A percentile compares a stretch with the other conserved stretches of the same genome.
These are phyloP conservation scores for Neomonachus schauinslandi DNA, from an alignment of 2,113 vertebrate genomes.

Conservation along the genomic window DNA sequence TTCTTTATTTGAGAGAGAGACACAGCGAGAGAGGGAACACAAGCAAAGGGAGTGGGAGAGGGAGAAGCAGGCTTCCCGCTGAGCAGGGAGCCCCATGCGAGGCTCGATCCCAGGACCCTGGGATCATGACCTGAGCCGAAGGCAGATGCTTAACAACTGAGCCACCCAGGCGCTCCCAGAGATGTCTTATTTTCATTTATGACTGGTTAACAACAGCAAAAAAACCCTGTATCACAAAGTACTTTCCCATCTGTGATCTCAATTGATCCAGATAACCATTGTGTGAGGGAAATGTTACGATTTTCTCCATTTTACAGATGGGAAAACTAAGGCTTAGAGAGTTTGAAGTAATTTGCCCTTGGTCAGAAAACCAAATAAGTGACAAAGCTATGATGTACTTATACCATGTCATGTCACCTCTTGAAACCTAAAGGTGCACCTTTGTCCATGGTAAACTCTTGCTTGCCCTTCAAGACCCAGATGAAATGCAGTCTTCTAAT, in stretches of 20 bases:
- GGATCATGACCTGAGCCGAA: no score
- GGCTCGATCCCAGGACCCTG: no score
- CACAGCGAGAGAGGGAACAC: no score
- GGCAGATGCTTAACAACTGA: no score
- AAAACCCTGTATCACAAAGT: background rate
- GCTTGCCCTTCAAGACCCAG: background rate
- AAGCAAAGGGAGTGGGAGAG: no score
- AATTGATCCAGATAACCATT: conserved; percentile 1
- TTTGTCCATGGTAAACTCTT: background rate
- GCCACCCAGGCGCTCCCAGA: background rate
- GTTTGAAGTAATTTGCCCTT: background rate
- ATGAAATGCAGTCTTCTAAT: background rate
- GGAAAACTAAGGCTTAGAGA: conserved; percentile 27
- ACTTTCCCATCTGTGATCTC: background rate
- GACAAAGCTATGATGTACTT: background rate
- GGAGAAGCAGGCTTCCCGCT: no score
- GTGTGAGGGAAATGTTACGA: background rate
- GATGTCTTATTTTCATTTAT: conserved; percentile 39
- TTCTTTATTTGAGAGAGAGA: no score
- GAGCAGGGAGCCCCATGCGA: no score
- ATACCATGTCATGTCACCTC: background rate
- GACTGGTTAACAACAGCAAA: background rate
- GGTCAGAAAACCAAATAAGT: conserved; percentile 30
- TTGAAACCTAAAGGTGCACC: background rate
- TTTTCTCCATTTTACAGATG: conserved; percentile 56